phyloP scores from a whole-genome alignment of 2,113 vertebrate species.

The Ptilorrhoa leucosticta region DNA sequence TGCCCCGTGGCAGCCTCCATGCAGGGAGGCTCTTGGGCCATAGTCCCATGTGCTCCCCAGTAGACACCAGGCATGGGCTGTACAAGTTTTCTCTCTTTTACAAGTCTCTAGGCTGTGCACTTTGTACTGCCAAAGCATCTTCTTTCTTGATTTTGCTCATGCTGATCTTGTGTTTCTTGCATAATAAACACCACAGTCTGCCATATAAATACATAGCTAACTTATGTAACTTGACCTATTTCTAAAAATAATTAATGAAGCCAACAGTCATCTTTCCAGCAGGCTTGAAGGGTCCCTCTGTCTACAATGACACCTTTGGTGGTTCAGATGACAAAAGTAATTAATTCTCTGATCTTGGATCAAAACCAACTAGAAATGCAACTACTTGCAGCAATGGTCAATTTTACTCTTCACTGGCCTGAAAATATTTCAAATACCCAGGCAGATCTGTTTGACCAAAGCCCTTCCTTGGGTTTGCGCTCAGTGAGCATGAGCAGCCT shows the following conservation, averaged over 20 bases:
- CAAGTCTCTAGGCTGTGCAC: background rate
- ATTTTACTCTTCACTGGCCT: background rate
- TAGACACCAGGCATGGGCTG: background rate
- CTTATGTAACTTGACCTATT: background rate
- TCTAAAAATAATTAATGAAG: background rate
- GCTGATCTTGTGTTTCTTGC: background rate
- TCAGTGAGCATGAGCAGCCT: background rate
- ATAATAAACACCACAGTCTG: background rate
- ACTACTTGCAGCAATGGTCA: background rate
- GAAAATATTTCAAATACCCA: background rate
- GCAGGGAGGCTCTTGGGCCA: too few species aligned
- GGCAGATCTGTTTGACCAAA: background rate
- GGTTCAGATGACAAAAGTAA: background rate
- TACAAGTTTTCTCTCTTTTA: background rate
- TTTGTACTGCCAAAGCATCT: background rate
- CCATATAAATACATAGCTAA: background rate
- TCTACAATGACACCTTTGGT: background rate
- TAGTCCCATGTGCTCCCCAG: accelerated
- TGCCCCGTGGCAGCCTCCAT: background rate
- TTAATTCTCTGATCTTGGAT: background rate
- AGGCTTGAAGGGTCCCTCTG: background rate
- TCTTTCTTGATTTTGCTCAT: background rate
- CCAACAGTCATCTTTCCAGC: background rate
- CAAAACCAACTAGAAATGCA: background rate
- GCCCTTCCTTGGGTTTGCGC: background rate